Evolutionary conservation across 2,888 invertebrate species (phyloP).

Genomic region (Cotesia congregata): DNA sequence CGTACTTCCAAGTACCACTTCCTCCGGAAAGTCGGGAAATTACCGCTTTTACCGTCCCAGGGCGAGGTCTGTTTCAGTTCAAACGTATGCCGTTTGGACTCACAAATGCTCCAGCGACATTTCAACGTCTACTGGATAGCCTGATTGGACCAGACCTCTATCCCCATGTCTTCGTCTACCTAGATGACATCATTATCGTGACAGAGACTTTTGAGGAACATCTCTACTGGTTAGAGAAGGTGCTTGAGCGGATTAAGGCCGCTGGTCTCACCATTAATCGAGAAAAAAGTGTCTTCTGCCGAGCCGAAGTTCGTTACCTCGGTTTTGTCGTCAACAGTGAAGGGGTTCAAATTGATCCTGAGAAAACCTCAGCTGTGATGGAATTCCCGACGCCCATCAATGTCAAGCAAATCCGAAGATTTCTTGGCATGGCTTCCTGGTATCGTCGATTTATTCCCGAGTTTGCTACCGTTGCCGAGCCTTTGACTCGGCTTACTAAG

Average conservation of each 20-base stretch:
- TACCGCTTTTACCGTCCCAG: slow-evolving; percentile 41
- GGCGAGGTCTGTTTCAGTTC: slow-evolving; percentile 46
- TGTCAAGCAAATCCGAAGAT: slow-evolving; percentile 46
- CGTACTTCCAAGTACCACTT: slow-evolving; percentile 15
- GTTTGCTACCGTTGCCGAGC: slow-evolving; percentile 36
- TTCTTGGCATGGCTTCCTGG: slow-evolving; percentile 54
- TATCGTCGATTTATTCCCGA: slow-evolving; percentile 52
- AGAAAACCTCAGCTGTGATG: slow-evolving; percentile 26
- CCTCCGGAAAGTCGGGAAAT: no score
- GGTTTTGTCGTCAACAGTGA: slow-evolving; percentile 38
- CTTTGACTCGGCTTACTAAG: no score
- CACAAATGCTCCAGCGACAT: slow-evolving; percentile 45
- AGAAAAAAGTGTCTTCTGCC: slow-evolving; percentile 43
- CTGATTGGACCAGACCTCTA: slow-evolving; percentile 41
- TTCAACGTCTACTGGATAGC: slow-evolving; percentile 42
- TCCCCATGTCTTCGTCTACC: slow-evolving; percentile 35
- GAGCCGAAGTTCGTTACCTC: slow-evolving; percentile 35
- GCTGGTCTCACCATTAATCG: slow-evolving; percentile 35
- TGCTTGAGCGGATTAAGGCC: not conserved
- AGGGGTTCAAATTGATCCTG: slow-evolving; percentile 39
- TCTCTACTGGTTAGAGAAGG: slow-evolving; percentile 19
- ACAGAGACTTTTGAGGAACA: slow-evolving; percentile 12
- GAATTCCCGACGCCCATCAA: slow-evolving; percentile 30
- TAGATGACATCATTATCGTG: no score
- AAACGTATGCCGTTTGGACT: slow-evolving; percentile 45